Evolutionary conservation across 1,140 invertebrate species (phyloP).

Genomic region (Euwallacea similis): DNA sequence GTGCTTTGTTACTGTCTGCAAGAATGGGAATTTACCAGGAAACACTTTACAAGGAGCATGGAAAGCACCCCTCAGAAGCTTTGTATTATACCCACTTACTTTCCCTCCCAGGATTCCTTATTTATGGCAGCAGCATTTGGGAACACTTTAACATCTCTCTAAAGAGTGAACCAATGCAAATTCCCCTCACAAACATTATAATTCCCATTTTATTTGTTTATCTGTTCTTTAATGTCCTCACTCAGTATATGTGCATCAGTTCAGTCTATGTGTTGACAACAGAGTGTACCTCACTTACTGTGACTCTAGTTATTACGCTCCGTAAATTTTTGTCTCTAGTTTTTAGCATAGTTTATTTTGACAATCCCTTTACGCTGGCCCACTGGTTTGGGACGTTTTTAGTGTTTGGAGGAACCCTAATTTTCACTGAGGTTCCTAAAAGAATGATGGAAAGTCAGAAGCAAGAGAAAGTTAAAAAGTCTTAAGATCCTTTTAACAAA

Average conservation of each 20-base stretch:
- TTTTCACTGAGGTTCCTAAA: slow-evolving; percentile 79
- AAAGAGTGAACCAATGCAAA: slow-evolving; percentile 57
- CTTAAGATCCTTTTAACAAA: no score
- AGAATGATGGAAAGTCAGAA: slow-evolving; percentile 4
- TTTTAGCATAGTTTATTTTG: slow-evolving; percentile 94
- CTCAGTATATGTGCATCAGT: slow-evolving; percentile 94
- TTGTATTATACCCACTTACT: slow-evolving; percentile 93
- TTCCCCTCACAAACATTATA: slow-evolving; percentile 56
- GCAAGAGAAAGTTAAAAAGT: no score
- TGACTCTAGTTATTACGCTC: slow-evolving; percentile 93
- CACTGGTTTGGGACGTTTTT: slow-evolving; percentile 93
- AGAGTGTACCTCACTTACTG: slow-evolving; percentile 90
- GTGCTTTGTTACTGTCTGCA: slow-evolving; percentile 91
- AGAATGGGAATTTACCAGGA: slow-evolving; percentile 98
- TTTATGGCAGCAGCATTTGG: slow-evolving; percentile 74
- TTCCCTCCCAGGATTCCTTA: slow-evolving; percentile 82
- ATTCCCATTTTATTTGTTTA: slow-evolving; percentile 79
- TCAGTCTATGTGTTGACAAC: slow-evolving; percentile 94
- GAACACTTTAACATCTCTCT: slow-evolving; percentile 68
- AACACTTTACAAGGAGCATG: slow-evolving; percentile 79
- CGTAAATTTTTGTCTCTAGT: slow-evolving; percentile 94
- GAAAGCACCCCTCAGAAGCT: slow-evolving; percentile 94
- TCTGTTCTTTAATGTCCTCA: slow-evolving; percentile 83
- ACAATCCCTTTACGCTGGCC: slow-evolving; percentile 87
- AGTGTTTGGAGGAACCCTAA: slow-evolving; percentile 90